Conservation (phyloP, 2,888 invertebrate genomes). For the Amphipoea oculea region DNA sequence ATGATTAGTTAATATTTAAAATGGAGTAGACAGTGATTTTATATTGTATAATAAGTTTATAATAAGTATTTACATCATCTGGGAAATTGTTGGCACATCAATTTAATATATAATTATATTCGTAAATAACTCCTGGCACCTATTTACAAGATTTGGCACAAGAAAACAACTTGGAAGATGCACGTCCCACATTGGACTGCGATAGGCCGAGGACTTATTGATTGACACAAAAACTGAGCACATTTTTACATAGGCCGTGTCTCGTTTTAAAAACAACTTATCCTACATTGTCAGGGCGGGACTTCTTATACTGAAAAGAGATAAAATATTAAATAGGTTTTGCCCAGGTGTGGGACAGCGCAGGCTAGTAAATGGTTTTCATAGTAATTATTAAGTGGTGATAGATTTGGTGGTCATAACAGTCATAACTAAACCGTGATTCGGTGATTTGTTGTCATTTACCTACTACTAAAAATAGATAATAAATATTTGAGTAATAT, state of each 20-base stretch:
- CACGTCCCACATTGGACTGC: not conserved
- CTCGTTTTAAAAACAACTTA: not conserved
- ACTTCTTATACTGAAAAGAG: not conserved
- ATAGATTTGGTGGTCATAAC: constrained; percentile 1
- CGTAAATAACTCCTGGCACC: constrained; percentile 52
- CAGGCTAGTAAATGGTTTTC: not conserved
- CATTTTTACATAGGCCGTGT: constrained; percentile 60
- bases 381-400: not conserved
- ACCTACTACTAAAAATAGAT: not conserved
- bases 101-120: no score
- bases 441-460: not conserved
- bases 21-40: constrained; percentile 49
- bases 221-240: constrained; percentile 67
- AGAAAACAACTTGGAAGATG: not conserved
- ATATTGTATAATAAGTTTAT: constrained; percentile 27
- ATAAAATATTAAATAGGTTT: not conserved
- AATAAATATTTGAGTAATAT: not conserved
- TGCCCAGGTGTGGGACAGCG: not conserved
- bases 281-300: not conserved
- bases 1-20: constrained; percentile 41
- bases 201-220: not conserved
- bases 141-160: constrained; percentile 71
- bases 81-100: constrained; percentile 74
- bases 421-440: not conserved
- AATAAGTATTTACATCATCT: constrained; percentile 66